Percentiles rank a stretch among this genome's conserved stretches.
phyloP scores from a whole-genome alignment of 2,113 vertebrate genomes.

The Mormoops blainvillei region DNA sequence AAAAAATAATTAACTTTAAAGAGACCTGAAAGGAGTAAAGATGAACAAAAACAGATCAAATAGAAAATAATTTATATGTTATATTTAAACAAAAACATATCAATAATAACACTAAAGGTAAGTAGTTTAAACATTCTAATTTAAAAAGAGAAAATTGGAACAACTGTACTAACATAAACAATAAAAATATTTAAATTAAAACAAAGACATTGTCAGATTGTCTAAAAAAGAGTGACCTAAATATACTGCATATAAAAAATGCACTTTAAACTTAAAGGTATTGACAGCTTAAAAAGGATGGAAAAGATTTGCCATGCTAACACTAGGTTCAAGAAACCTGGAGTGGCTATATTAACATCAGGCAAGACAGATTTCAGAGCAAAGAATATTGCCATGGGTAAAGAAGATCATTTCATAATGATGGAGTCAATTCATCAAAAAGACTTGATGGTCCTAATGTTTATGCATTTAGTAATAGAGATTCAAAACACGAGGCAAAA shows the following conservation, averaged over 20 bases:
- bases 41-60: background rate
- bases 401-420: background rate
- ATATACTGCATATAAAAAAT: background rate
- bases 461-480: background rate
- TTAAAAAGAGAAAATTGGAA: too few relatives aligned
- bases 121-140: background rate
- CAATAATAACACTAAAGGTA: background rate
- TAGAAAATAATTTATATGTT: background rate
- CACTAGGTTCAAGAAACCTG: background rate
- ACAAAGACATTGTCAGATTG: background rate
- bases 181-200: too few relatives aligned
- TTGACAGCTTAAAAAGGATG: background rate
- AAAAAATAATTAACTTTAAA: background rate
- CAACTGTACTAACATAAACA: too few relatives aligned
- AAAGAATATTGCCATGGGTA: background rate
- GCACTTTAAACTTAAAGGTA: background rate
- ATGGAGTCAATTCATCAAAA: background rate
- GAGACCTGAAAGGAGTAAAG: background rate
- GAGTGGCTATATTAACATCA: background rate
- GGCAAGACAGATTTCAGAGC: background rate
- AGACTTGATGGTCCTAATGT: background rate
- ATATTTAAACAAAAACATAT: background rate
- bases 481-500: background rate
- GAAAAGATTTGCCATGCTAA: background rate
- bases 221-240: background rate